phyloP scores from a whole-genome alignment of 2,797 vertebrate species.

The Galagoides demidoff region DNA sequence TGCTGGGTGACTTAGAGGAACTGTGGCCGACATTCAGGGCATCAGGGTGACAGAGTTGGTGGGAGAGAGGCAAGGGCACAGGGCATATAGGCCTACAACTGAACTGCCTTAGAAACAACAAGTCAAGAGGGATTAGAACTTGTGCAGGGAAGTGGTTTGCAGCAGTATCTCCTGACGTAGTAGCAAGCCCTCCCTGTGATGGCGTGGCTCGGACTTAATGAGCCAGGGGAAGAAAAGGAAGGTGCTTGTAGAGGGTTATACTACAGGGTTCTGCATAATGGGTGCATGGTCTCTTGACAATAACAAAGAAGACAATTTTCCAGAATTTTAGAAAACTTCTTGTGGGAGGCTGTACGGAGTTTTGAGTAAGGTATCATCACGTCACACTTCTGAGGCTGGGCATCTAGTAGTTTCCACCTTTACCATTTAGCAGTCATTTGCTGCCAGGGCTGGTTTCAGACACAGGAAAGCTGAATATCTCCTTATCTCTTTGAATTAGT shows the following conservation, averaged over 20 bases:
- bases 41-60: not conserved
- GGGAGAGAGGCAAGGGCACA: not conserved
- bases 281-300: not conserved
- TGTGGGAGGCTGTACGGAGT: not conserved
- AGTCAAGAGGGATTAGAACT: not conserved
- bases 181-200: not conserved
- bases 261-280: not conserved
- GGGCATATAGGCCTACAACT: not conserved
- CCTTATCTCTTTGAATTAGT: not conserved
- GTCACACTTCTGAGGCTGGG: not conserved
- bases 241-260: not conserved
- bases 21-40: not conserved
- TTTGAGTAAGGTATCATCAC: not conserved
- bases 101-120: not conserved
- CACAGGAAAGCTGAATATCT: not conserved
- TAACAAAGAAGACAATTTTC: not conserved
- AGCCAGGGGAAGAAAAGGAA: not conserved
- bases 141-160: not conserved
- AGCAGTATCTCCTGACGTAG: not conserved
- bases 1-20: not conserved
- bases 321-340: slow-evolving; percentile 17
- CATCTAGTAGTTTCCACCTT: not conserved
- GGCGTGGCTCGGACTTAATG: not conserved
- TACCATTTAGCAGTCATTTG: not conserved
- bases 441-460: not conserved